Conservation (phyloP, 2,888 invertebrate species). For the Agrilus cyanescens region DNA sequence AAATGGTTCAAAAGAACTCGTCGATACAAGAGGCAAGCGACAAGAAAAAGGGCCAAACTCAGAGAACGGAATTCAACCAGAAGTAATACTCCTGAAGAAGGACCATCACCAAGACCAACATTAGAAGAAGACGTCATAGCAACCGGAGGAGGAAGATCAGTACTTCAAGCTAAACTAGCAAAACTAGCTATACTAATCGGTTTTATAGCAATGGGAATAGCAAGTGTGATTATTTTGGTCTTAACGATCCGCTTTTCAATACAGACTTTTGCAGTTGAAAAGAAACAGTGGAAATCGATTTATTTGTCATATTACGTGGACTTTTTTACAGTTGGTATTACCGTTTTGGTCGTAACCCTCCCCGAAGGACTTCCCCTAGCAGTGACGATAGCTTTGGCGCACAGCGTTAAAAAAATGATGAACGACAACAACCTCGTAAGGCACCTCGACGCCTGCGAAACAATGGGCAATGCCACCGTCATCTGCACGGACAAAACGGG, state of each 20-base stretch:
- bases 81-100: slow-evolving; percentile 46
- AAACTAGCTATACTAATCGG: slow-evolving; percentile 99
- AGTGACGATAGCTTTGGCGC: slow-evolving; percentile 95
- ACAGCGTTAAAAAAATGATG: slow-evolving; percentile 99
- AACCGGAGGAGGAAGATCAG: slow-evolving; percentile 56
- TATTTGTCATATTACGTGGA: slow-evolving; percentile 90
- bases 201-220: slow-evolving; percentile 97
- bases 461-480: slow-evolving; percentile 99
- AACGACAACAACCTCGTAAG: slow-evolving; percentile 98
- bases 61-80: too few relatives aligned
- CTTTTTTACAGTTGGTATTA: slow-evolving; percentile 98
- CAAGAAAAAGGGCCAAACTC: too few relatives aligned
- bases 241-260: slow-evolving; percentile 92
- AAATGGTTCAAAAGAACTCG: slow-evolving; percentile 27
- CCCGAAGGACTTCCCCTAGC: slow-evolving; percentile 98
- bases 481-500: slow-evolving; percentile 99
- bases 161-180: slow-evolving; percentile 95
- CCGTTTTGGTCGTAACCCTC: slow-evolving; percentile 97
- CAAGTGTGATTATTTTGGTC: slow-evolving; percentile 92
- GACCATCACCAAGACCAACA: slow-evolving; percentile 84
- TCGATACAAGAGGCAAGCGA: slow-evolving; percentile 16
- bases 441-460: slow-evolving; percentile 99
- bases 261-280: slow-evolving; percentile 69
- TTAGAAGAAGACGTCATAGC: slow-evolving; percentile 62
- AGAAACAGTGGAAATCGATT: slow-evolving; percentile 61